Evolutionary conservation across 1,140 invertebrate species (phyloP).

Genomic region (Phymastichus coffea): DNA sequence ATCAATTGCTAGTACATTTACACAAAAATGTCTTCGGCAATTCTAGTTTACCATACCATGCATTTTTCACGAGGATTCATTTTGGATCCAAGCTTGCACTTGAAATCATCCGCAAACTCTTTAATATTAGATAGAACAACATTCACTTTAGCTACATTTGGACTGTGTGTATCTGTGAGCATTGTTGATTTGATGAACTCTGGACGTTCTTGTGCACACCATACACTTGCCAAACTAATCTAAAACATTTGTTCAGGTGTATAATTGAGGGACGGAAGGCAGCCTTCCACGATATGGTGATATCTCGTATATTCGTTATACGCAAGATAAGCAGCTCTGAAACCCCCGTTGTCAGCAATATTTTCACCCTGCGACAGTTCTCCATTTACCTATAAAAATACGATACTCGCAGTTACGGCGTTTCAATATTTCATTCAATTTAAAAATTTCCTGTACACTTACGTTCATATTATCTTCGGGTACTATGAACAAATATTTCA

Average conservation of each 20-base stretch:
- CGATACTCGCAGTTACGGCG: no score
- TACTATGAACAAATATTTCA: background rate
- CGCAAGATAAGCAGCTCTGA: constrained; percentile 61
- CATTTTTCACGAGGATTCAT: constrained; percentile 89
- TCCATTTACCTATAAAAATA: constrained; percentile 55
- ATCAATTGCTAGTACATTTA: no score
- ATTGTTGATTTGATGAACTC: constrained; percentile 54
- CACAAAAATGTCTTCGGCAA: no score
- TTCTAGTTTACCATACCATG: constrained; percentile 89
- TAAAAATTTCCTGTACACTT: no score
- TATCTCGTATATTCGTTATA: constrained; percentile 50
- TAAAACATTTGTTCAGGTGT: constrained; percentile 64
- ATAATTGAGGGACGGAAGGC: constrained; percentile 54
- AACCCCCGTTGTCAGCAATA: constrained; percentile 65
- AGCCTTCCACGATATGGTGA: constrained; percentile 40
- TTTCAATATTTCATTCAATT: no score
- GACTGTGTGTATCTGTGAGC: constrained; percentile 35
- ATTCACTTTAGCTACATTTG: background rate
- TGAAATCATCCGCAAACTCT: constrained; percentile 80
- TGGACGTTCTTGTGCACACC: constrained; percentile 59
- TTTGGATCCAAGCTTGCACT: constrained; percentile 68
- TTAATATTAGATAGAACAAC: background rate
- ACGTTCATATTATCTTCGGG: background rate
- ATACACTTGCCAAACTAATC: constrained; percentile 59
- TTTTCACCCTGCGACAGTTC: constrained; percentile 64